Evolutionary conservation across 2,888 invertebrate genomes (phyloP).

Genomic region (Macrophya alboannulata): DNA sequence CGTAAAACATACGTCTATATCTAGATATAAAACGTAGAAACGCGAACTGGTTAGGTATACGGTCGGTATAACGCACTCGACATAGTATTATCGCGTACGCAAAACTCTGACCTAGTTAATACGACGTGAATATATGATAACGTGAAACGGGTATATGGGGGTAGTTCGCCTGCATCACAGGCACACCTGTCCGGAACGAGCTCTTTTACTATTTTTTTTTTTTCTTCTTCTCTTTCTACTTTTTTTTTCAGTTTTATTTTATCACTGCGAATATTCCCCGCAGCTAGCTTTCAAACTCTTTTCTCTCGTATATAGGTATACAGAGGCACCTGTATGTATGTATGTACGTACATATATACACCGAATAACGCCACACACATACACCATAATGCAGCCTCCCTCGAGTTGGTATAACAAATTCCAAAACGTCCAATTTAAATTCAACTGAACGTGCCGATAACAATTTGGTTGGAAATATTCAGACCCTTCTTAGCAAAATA

Average conservation of each 20-base stretch:
- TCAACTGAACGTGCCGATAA: slow-evolving; percentile 11
- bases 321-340: too few species aligned
- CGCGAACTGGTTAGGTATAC: neutral
- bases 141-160: neutral
- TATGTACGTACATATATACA: too few species aligned
- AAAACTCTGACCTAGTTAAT: slow-evolving; percentile 40
- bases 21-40: neutral
- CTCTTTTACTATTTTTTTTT: slow-evolving; percentile 7
- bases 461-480: slow-evolving; percentile 15
- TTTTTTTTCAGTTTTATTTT: neutral
- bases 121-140: slow-evolving; percentile 1
- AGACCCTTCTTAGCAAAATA: neutral
- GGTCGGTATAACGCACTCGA: neutral
- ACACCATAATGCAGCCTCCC: neutral
- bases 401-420: slow-evolving; percentile 2
- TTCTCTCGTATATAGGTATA: neutral
- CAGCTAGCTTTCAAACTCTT: neutral
- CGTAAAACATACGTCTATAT: neutral
- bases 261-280: neutral
- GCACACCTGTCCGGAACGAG: slow-evolving; percentile 10
- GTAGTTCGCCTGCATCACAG: too few species aligned
- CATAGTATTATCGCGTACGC: neutral
- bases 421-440: slow-evolving; percentile 22
- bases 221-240: neutral
- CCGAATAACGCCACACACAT: neutral